Evolutionary conservation across 2,113 vertebrate genomes (phyloP).

Genomic region (Edolisoma coerulescens): DNA sequence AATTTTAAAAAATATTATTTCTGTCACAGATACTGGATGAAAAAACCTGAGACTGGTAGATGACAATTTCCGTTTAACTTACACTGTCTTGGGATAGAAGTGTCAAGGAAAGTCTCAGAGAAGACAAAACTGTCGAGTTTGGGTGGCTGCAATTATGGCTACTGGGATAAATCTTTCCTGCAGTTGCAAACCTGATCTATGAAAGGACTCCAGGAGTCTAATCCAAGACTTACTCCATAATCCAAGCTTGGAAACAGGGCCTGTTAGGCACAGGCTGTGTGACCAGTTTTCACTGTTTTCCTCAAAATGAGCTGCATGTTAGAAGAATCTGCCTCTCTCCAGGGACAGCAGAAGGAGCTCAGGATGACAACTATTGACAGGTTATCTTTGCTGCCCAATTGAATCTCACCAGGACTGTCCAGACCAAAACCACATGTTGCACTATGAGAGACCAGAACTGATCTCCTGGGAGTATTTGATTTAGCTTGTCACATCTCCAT

Average conservation of each 20-base stretch:
- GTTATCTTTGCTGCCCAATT: background rate
- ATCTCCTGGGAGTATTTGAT: background rate
- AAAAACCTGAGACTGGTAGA: background rate
- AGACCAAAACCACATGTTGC: background rate
- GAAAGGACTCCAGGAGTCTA: background rate
- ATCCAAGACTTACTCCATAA: background rate
- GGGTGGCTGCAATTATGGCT: background rate
- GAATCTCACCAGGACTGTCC: background rate
- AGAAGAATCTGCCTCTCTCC: background rate
- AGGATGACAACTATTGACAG: background rate
- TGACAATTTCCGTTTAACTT: background rate
- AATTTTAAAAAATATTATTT: background rate
- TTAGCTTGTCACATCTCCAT: background rate
- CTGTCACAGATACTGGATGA: background rate
- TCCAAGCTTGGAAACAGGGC: background rate
- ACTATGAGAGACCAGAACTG: background rate
- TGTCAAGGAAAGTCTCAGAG: background rate
- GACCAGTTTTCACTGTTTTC: background rate
- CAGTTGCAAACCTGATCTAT: background rate
- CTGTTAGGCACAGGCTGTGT: background rate
- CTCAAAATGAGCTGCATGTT: background rate
- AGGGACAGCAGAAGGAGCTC: background rate
- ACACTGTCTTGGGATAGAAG: background rate
- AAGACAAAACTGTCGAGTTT: background rate
- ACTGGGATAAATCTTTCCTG: background rate